Base-by-base conservation (phyloP, 1,140 invertebrate genomes). In the Pseudomyrmex flavicornis region DNA sequence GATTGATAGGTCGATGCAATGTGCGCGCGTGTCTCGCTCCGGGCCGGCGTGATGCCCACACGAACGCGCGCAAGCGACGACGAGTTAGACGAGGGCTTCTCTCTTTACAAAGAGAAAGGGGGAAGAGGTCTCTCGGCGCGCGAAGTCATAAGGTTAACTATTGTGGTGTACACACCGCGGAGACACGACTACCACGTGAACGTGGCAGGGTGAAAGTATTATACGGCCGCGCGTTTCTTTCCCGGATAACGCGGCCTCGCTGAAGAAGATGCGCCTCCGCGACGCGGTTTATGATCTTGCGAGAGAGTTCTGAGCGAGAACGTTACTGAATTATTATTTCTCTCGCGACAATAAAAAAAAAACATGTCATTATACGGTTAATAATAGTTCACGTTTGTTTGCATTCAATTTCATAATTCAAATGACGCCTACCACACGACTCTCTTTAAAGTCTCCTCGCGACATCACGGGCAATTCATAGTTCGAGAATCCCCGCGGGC, bases 101-200 rank as follows among this genome's bases (percentile, higher is more conserved):
- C 48, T 17, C 35, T 26, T 26, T 56, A 58, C 35, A 56, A 58
- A 82, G 83, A 83, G 83, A 88, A 88, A 88, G 73, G 73, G 86
- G 87, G 86, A 85, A 85, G 87, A 88, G 73, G 83, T 72, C 80
- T 85, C 83, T 77, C 72, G 76, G 83, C 82, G 86, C 85, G 86
- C 86, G 52, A 85, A 88, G 87, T 88, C 87, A 88, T 88, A 88
- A 76, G 87, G 87, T 88, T 88, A 88, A 88, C 70, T 84, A 88
- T 88, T 74, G 87, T 72, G 86, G 86, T 88, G 86, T 88, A 88
- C 83, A 85, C 56, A 72, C 58, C 72, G 86, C 54, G 70, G 52
- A 88, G 77, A 88, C 86, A 88, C 83, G 86, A 88, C 77, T 88
- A 88, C 87, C 83, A 88, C 83, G 61, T 73, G 77, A 66, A 13